These are phyloP conservation scores for Trigoniulus corallinus DNA, from an alignment of 1,140 invertebrate genomes.

Conservation along the genomic window DNA sequence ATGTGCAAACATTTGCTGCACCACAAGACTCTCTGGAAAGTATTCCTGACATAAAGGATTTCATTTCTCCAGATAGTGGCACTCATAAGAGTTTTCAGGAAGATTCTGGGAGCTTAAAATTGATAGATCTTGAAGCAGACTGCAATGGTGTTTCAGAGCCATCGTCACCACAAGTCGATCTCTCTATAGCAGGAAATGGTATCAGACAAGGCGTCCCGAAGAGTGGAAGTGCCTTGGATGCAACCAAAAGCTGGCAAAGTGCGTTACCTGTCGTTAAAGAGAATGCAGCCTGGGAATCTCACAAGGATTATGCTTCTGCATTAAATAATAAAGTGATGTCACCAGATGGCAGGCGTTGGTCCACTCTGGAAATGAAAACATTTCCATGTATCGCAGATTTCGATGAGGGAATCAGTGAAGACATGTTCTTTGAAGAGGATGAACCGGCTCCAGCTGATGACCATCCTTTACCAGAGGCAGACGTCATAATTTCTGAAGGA, in stretches of 20 bases:
- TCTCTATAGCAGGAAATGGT: background rate
- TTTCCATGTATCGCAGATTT: background rate
- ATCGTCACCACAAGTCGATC: background rate
- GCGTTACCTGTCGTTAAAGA: background rate
- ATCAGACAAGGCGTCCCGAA: background rate
- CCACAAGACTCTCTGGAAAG: background rate
- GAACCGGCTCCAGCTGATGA: background rate
- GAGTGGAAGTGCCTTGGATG: background rate
- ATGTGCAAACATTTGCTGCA: too few relatives aligned
- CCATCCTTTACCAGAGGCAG: background rate
- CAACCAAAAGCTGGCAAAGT: background rate
- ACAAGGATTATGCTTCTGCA: conserved; percentile 1
- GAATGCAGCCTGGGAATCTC: background rate
- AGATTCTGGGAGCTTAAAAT: background rate
- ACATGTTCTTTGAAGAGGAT: background rate
- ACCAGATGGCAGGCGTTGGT: background rate
- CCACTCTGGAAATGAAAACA: background rate
- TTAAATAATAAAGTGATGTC: conserved; percentile 1
- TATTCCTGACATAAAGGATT: background rate
- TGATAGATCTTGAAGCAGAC: background rate
- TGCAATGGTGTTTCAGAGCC: background rate
- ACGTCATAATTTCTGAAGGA: background rate
- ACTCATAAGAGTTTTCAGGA: background rate
- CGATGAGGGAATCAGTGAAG: background rate
- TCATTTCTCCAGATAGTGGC: background rate